Evolutionary conservation across 2,888 invertebrate genomes (phyloP).

Genomic region (Apantesis nais): DNA sequence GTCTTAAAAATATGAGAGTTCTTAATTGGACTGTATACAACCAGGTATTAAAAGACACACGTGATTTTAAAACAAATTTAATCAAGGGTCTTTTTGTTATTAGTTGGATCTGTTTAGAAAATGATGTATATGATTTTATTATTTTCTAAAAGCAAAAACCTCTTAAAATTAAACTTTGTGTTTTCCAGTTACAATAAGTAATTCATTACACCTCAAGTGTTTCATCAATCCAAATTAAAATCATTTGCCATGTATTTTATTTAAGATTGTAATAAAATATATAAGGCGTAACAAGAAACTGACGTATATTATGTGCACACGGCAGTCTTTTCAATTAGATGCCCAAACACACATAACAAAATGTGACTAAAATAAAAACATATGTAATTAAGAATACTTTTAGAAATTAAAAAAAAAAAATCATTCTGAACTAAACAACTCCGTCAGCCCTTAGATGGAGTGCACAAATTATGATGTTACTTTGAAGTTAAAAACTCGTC

Average conservation of each 20-base stretch:
- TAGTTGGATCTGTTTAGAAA: not conserved
- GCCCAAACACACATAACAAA: not conserved
- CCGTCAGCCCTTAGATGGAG: not conserved
- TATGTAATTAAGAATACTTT: not conserved
- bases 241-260: not conserved
- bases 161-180: not conserved
- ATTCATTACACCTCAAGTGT: too few species aligned
- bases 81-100: not conserved
- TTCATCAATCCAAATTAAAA: too few species aligned
- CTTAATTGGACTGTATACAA: not conserved
- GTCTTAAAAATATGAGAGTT: not conserved
- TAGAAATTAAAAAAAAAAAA: not conserved
- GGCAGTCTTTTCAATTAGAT: not conserved
- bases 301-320: not conserved
- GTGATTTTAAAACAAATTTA: not conserved
- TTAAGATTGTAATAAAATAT: not conserved
- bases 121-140: not conserved
- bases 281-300: too few species aligned
- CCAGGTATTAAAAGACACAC: not conserved
- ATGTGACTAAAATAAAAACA: not conserved
- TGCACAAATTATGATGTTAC: not conserved
- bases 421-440: not conserved
- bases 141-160: not conserved
- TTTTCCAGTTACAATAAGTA: not conserved
- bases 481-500: conserved; percentile 16